A percentile compares a stretch with the other conserved stretches of the same genome.
phyloP scores from a whole-genome alignment of 1,140 invertebrate genomes.

The Amyelois transitella region DNA sequence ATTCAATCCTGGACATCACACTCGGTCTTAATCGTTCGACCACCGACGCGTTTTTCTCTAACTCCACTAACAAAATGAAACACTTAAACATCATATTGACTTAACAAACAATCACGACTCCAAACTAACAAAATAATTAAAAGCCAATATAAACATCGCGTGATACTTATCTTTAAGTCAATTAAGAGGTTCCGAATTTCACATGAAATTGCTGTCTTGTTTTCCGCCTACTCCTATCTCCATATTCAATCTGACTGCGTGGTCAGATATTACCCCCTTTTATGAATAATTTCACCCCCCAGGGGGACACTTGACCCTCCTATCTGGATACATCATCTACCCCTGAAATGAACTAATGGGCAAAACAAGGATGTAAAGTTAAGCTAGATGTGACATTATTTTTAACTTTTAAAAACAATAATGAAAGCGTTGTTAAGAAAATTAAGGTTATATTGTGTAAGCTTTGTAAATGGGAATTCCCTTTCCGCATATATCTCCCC shows the following conservation, averaged over 20 bases:
- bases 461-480: too few species aligned
- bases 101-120: slow-evolving; percentile 11
- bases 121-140: slow-evolving; percentile 48
- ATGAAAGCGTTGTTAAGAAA: too few species aligned
- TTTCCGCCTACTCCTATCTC: slow-evolving; percentile 52
- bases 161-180: slow-evolving; percentile 62
- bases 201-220: slow-evolving; percentile 68
- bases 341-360: slow-evolving; percentile 68
- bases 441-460: too few species aligned
- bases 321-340: slow-evolving; percentile 71
- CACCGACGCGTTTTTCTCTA: too few species aligned
- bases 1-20: too few species aligned
- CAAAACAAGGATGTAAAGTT: slow-evolving; percentile 35
- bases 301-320: slow-evolving; percentile 67
- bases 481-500: too few species aligned
- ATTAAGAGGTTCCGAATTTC: slow-evolving; percentile 65
- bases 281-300: slow-evolving; percentile 68
- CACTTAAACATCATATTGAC: slow-evolving; percentile 8
- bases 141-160: slow-evolving; percentile 42
- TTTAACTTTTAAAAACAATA: neutral
- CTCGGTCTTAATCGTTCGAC: too few species aligned
- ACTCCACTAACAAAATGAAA: neutral
- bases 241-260: slow-evolving; percentile 63
- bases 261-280: slow-evolving; percentile 68
- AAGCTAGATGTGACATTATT: slow-evolving; percentile 16